Percentiles rank a stretch among this genome's conserved stretches.
Evolutionary conservation across 2,888 invertebrate genomes (phyloP).

Genomic region (Didymodactylos carnosus): DNA sequence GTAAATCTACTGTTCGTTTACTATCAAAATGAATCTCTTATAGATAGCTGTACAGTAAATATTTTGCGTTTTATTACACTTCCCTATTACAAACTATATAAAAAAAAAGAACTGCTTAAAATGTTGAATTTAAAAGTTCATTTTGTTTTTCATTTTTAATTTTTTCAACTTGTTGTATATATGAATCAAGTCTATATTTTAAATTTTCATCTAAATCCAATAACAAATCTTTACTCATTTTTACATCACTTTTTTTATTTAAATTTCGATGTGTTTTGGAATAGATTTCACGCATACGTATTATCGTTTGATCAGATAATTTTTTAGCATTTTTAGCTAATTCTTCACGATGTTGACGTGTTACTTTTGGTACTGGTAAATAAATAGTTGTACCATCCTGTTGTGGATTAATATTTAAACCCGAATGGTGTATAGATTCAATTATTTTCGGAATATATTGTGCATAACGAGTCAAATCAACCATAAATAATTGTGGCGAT

Average conservation of each 20-base stretch:
- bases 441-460: slow-evolving; percentile 57
- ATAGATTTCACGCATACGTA: slow-evolving; percentile 53
- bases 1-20: too few species aligned
- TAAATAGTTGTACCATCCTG: slow-evolving; percentile 76
- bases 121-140: background rate
- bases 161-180: background rate
- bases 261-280: slow-evolving; percentile 36
- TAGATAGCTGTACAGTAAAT: too few species aligned
- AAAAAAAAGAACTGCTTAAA: too few species aligned
- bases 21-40: too few species aligned
- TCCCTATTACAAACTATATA: too few species aligned
- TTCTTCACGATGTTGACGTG: slow-evolving; percentile 70
- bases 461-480: slow-evolving; percentile 64
- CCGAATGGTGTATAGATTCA: slow-evolving; percentile 54
- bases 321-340: slow-evolving; percentile 68
- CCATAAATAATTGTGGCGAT: slow-evolving; percentile 60
- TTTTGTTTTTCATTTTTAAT: background rate
- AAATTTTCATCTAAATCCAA: background rate
- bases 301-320: slow-evolving; percentile 56
- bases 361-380: slow-evolving; percentile 71
- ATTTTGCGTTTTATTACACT: too few species aligned
- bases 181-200: background rate
- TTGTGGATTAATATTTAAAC: slow-evolving; percentile 76
- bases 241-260: slow-evolving; percentile 4
- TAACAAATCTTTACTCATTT: background rate